Base-by-base conservation (phyloP, 1,140 invertebrate species). In the Calycopis cecrops region DNA sequence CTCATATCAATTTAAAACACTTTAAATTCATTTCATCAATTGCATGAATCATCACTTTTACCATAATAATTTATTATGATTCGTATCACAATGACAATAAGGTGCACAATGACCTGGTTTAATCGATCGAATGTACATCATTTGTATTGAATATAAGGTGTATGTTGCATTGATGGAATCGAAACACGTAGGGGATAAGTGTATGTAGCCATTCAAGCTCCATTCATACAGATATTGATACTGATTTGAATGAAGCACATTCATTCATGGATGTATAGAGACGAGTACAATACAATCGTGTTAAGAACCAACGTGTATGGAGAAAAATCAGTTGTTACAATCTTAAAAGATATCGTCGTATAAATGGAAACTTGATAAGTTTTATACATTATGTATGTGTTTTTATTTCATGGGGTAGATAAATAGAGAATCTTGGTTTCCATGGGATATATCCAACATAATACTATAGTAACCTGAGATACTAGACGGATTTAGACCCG, bases 241-340 rank as follows among this genome's bases (percentile, higher is more conserved):
- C 40, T 44, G 17, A 44, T 44, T 44, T 44, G 40, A 44, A 44
- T 44, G 40, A 16, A 44, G 17, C 40, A 44, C 40, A 9, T 44
- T 44, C 40, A 44, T 44, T 44, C 40, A 44, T 44, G 14, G 21
- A 28, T 44, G 17, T 44, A 16, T 44, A 16, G 40, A 44, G 40
- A 44, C 14, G 40, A 16, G 40, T 14, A 9, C 14, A 28, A 28
- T 28, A 28, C 21, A 28, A 28, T 28, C 21, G 21, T 28, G 21
- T 28, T 28, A 28, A 3, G 21, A 28, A 28, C 21, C 6, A 28
- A 28, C 6, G n/a, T n/a, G n/a, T n/a, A n/a, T n/a, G n/a, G n/a
- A n/a, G n/a, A 28, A 28, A 28, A 28, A 28, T 28, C 21, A n/a
- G n/a, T n/a, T n/a, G n/a, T n/a, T n/a, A n/a, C n/a, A n/a, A n/a